Evolutionary conservation across 2,888 invertebrate species (phyloP).

Genomic region (Nemotelus nigrinus): DNA sequence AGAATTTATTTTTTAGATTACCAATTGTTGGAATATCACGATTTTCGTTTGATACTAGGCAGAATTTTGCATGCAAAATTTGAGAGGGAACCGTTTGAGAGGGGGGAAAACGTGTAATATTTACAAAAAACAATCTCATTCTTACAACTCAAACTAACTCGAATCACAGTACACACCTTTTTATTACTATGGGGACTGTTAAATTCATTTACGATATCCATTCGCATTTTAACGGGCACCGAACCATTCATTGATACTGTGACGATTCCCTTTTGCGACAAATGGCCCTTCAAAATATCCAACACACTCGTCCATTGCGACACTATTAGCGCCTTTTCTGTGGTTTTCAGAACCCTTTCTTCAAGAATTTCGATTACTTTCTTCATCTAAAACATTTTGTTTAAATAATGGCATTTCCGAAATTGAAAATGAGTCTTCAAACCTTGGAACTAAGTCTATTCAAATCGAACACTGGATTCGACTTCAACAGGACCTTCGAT

Average conservation of each 20-base stretch:
- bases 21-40: background rate
- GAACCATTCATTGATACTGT: constrained; percentile 79
- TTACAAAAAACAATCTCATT: too few relatives aligned
- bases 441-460: constrained; percentile 71
- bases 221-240: constrained; percentile 77
- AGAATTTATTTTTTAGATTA: constrained; percentile 48
- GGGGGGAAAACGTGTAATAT: too few relatives aligned
- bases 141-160: too few relatives aligned
- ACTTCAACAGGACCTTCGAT: constrained; percentile 71
- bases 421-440: background rate
- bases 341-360: constrained; percentile 66
- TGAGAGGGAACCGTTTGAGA: too few relatives aligned
- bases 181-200: constrained; percentile 72
- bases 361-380: constrained; percentile 70
- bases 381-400: constrained; percentile 64
- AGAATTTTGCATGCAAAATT: background rate
- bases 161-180: constrained; percentile 63
- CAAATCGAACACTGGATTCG: constrained; percentile 77
- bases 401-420: constrained; percentile 26
- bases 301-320: constrained; percentile 94
- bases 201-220: constrained; percentile 75
- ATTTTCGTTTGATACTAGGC: background rate
- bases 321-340: constrained; percentile 84
- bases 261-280: constrained; percentile 67
- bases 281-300: constrained; percentile 74